These are phyloP conservation scores for Steromphala cineraria DNA, from an alignment of 2,888 invertebrate species.

Conservation along the genomic window DNA sequence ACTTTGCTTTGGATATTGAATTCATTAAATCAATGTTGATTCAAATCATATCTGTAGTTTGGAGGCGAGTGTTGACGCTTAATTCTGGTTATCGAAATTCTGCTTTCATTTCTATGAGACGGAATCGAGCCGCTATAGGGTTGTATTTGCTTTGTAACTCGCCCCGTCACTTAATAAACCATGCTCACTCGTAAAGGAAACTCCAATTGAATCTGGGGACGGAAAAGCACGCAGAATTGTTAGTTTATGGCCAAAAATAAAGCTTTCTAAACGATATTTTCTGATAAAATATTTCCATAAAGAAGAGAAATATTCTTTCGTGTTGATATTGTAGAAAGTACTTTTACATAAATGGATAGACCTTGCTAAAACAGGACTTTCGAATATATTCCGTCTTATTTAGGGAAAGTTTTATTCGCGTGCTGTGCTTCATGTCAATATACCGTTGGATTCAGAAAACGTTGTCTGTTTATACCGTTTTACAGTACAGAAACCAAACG, in stretches of 20 bases:
- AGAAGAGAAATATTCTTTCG: no score
- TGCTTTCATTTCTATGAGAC: neutral
- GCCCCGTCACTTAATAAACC: neutral
- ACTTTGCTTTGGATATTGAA: constrained; percentile 17
- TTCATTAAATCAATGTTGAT: constrained; percentile 21
- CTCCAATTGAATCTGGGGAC: neutral
- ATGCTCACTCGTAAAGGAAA: neutral
- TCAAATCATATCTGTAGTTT: constrained; percentile 4
- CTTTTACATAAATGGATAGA: no score
- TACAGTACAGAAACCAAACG: no score
- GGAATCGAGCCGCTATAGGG: neutral
- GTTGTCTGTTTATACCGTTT: no score
- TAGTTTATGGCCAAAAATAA: neutral
- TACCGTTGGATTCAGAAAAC: no score
- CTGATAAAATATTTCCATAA: neutral
- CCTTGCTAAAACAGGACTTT: no score
- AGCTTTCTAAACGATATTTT: neutral
- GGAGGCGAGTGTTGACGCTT: no score
- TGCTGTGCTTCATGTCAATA: no score
- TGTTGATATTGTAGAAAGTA: no score
- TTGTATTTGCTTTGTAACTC: neutral
- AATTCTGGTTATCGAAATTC: no score
- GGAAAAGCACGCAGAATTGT: neutral
- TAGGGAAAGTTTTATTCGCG: no score
- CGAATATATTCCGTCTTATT: no score